Percentiles rank a stretch among this genome's conserved stretches.
These are phyloP conservation scores for Malthinus flaveolus DNA, from an alignment of 2,888 invertebrate species.

Conservation along the genomic window DNA sequence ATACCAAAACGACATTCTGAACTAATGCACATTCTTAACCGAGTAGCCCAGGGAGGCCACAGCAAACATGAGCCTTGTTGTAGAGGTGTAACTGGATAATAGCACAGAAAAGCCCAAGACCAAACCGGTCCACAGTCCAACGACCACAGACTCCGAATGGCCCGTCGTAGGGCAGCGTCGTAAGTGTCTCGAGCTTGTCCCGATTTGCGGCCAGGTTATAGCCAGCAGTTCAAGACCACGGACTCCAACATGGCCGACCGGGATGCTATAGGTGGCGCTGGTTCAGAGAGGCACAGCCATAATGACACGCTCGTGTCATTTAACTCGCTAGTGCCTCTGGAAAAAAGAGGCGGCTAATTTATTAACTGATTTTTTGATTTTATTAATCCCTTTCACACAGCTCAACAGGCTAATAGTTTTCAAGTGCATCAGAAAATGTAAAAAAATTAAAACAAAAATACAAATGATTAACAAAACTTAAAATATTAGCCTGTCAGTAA, in stretches of 20 bases:
- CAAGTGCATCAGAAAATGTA: constrained; percentile 20
- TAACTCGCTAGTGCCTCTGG: constrained; percentile 56
- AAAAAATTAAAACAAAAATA: constrained; percentile 32
- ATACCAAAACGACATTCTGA: constrained; percentile 27
- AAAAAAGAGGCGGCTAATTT: constrained; percentile 54
- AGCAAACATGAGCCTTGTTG: constrained; percentile 25
- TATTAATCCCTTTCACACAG: constrained; percentile 43
- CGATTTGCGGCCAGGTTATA: constrained; percentile 40
- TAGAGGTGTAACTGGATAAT: constrained; percentile 25
- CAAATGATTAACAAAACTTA: constrained; percentile 32
- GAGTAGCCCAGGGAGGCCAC: constrained; percentile 23
- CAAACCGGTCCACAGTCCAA: constrained; percentile 41
- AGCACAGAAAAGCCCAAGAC: constrained; percentile 28
- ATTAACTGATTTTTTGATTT: constrained; percentile 36
- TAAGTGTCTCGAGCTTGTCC: constrained; percentile 39
- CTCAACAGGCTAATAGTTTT: constrained; percentile 48
- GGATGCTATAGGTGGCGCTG: constrained; percentile 36
- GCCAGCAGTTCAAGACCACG: constrained; percentile 44
- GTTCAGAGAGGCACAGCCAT: constrained; percentile 52
- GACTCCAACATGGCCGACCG: constrained; percentile 48
- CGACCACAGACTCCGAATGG: constrained; percentile 37
- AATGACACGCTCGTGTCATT: constrained; percentile 51
- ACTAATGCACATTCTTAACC: constrained; percentile 26
- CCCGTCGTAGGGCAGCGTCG: constrained; percentile 27
- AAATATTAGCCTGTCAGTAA: constrained; percentile 48